phyloP scores from a whole-genome alignment of 2,113 vertebrate genomes.

The Hippocampus abdominalis region DNA sequence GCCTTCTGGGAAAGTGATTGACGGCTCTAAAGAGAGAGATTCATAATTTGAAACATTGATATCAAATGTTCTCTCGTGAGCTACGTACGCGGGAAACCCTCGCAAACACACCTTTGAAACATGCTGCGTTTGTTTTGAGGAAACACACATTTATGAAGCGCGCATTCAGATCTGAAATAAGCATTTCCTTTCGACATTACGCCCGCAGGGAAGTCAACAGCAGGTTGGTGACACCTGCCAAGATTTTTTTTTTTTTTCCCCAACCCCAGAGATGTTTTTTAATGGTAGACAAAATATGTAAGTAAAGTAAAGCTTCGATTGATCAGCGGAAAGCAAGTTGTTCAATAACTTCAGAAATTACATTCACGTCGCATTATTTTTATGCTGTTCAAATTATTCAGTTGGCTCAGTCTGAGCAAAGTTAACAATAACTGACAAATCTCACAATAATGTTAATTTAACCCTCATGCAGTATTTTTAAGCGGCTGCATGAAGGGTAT shows the following conservation, averaged over 20 bases:
- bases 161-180: conserved; percentile 2
- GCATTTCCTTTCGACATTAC: conserved; percentile 22
- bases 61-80: conserved; percentile 25
- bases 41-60: conserved; percentile 31
- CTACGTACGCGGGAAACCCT: conserved; percentile 1
- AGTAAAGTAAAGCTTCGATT: neutral
- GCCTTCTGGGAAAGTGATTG: conserved; percentile 20
- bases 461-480: too few species aligned
- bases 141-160: conserved; percentile 4
- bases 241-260: neutral
- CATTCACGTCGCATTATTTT: neutral
- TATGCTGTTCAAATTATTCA: neutral
- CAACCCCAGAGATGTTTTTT: neutral
- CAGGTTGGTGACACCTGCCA: neutral
- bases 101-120: conserved; percentile 29
- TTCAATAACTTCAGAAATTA: neutral
- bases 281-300: neutral
- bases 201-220: conserved; percentile 9
- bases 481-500: too few species aligned
- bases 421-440: neutral
- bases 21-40: conserved; percentile 17
- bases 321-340: neutral
- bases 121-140: conserved; percentile 28
- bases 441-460: neutral
- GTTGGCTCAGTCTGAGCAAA: neutral